Conservation (phyloP, 2,797 vertebrate genomes). For the Hylomyscus alleni region DNA sequence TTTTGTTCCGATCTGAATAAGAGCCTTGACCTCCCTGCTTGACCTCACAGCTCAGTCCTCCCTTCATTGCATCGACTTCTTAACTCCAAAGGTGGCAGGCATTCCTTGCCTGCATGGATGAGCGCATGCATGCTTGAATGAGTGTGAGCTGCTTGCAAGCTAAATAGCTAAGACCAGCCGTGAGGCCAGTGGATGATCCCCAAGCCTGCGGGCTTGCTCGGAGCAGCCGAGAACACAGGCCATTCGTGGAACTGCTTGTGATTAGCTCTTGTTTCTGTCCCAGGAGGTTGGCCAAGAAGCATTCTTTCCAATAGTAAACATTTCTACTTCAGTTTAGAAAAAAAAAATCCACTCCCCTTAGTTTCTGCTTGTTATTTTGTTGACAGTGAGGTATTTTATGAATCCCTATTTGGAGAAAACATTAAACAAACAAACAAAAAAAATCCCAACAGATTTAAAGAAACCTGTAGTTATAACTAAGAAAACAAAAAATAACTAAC, state of each 20-base stretch:
- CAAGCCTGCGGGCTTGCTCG: not conserved
- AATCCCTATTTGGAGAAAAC: not conserved
- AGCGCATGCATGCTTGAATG: not conserved
- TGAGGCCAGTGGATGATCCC: accelerated
- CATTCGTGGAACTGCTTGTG: no score
- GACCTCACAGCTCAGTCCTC: not conserved
- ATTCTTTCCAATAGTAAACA: constrained; percentile 14
- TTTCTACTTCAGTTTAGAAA: constrained; percentile 4
- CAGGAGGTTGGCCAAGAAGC: not conserved
- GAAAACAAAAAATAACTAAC: constrained; percentile 47
- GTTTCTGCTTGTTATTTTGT: constrained; percentile 35
- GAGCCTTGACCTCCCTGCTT: not conserved
- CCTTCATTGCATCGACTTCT: not conserved
- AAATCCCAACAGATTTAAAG: not conserved
- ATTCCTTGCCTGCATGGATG: not conserved
- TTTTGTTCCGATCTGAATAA: not conserved
- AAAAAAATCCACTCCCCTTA: not conserved
- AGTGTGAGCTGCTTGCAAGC: not conserved
- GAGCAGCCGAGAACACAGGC: accelerated
- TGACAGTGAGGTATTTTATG: constrained; percentile 37
- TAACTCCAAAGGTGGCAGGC: not conserved
- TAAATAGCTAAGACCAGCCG: not conserved
- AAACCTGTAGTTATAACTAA: constrained; percentile 36
- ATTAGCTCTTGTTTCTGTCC: not conserved
- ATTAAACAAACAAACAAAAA: not conserved